Evolutionary conservation across 2,113 vertebrate species (phyloP).

Genomic region (Archilochus colubris): DNA sequence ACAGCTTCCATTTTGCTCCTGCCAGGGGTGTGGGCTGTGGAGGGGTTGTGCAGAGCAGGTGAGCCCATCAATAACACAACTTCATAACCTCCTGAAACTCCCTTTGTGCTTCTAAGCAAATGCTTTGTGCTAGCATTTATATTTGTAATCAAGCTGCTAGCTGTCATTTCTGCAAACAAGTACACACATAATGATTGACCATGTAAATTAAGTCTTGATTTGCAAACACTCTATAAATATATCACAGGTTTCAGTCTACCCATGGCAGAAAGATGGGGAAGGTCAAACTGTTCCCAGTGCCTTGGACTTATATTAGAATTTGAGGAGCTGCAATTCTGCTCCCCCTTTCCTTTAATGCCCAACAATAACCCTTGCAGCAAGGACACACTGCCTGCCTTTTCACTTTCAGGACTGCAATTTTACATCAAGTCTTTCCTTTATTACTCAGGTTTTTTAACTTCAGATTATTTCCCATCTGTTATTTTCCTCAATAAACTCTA

Average conservation of each 20-base stretch:
- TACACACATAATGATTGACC: background rate
- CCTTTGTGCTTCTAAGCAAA: background rate
- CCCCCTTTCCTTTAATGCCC: background rate
- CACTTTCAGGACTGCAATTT: background rate
- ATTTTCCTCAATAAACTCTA: background rate
- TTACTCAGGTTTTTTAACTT: background rate
- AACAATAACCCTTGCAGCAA: background rate
- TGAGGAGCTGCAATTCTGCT: background rate
- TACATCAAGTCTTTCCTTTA: background rate
- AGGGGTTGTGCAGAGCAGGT: background rate
- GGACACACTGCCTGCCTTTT: background rate
- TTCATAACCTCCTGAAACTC: background rate
- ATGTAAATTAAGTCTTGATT: background rate
- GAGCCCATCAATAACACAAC: background rate
- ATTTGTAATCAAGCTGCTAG: slow-evolving; percentile 13
- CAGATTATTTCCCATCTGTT: background rate
- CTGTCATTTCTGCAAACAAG: background rate
- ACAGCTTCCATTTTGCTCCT: background rate
- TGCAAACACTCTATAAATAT: background rate
- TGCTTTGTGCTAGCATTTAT: background rate
- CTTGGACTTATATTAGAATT: background rate
- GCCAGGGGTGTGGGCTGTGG: background rate
- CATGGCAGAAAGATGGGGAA: background rate
- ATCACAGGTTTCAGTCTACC: background rate
- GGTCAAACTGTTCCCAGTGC: background rate